Evolutionary conservation across 2,888 invertebrate species (phyloP).

Genomic region (Drosophila prostipennis): DNA sequence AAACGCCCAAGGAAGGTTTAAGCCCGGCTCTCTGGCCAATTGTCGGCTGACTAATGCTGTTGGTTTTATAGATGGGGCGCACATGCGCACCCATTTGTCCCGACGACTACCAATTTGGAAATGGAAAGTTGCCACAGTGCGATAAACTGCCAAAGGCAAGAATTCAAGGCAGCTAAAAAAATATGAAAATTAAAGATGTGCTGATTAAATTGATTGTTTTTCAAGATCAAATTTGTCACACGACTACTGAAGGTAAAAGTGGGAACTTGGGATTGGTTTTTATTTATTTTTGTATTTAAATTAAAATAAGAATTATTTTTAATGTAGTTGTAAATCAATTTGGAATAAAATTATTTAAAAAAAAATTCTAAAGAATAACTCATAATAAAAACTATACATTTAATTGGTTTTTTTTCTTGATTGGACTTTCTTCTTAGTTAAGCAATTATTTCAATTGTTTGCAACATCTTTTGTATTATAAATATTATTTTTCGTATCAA

Average conservation of each 20-base stretch:
- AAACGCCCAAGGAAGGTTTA: slow-evolving; percentile 19
- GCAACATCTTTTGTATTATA: background rate
- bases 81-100: slow-evolving; percentile 67
- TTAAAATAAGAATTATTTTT: no score
- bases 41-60: slow-evolving; percentile 74
- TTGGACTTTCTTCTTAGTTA: background rate
- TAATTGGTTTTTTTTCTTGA: background rate
- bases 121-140: slow-evolving; percentile 68
- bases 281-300: no score
- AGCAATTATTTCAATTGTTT: background rate
- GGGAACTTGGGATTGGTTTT: background rate
- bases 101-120: slow-evolving; percentile 61
- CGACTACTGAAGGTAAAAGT: background rate
- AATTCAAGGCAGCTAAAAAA: background rate
- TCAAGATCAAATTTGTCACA: slow-evolving; percentile 14
- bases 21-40: slow-evolving; percentile 47
- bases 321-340: no score
- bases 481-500: background rate
- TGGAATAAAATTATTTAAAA: no score
- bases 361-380: no score
- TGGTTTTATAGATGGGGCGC: slow-evolving; percentile 74
- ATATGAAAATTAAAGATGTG: slow-evolving; percentile 28
- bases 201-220: slow-evolving; percentile 39
- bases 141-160: slow-evolving; percentile 11
- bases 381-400: background rate